Percentiles rank a stretch among this genome's conserved stretches.
These are phyloP conservation scores for Cosmia trapezina DNA, from an alignment of 2,888 invertebrate species.

Conservation along the genomic window DNA sequence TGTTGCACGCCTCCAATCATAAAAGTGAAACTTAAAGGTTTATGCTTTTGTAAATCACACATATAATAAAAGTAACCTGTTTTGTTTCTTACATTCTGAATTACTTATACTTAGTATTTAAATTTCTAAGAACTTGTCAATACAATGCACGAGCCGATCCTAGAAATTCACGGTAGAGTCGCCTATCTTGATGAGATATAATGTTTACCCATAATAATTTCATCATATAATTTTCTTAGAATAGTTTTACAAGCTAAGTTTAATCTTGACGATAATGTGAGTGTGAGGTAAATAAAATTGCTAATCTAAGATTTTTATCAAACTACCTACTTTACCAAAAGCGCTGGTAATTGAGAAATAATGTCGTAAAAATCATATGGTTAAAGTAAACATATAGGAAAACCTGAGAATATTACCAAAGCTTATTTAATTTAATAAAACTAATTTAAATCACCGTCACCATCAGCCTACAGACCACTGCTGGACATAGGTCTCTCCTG, in stretches of 20 bases:
- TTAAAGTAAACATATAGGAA: not conserved
- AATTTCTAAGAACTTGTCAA: constrained; percentile 12
- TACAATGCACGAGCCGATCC: not conserved
- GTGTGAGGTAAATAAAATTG: constrained; percentile 17
- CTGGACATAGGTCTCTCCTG: no score
- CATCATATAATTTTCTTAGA: constrained; percentile 39
- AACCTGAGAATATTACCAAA: not conserved
- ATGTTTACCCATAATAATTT: constrained; percentile 11
- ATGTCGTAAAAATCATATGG: not conserved
- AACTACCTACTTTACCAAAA: constrained; percentile 2
- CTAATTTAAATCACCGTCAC: no score
- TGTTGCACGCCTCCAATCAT: constrained; percentile 44
- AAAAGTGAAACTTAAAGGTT: constrained; percentile 47
- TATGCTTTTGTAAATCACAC: constrained; percentile 30
- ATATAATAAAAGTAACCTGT: constrained; percentile 3
- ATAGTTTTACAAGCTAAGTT: constrained; percentile 15
- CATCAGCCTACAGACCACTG: no score
- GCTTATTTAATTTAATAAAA: no score
- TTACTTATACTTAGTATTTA: not conserved
- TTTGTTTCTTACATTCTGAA: constrained; percentile 11
- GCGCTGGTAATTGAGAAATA: not conserved
- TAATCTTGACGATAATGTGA: constrained; percentile 27
- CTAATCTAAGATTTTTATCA: constrained; percentile 24
- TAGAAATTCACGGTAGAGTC: constrained; percentile 23
- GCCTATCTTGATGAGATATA: constrained; percentile 12